Evolutionary conservation across 2,797 vertebrate genomes (phyloP).

Genomic region (Enteromius mattozi): DNA sequence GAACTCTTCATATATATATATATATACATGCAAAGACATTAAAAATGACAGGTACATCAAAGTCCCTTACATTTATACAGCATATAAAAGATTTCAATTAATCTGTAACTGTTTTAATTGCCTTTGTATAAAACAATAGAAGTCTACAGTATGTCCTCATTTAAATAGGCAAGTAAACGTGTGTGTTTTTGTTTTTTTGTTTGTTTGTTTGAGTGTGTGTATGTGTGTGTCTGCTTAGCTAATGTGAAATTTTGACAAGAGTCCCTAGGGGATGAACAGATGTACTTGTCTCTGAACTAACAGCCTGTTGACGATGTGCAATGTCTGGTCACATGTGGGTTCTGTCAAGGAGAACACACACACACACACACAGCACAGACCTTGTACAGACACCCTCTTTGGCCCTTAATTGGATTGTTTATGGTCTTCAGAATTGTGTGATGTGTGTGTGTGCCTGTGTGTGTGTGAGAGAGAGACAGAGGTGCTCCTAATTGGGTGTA

Average conservation of each 20-base stretch:
- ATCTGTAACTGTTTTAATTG: background rate
- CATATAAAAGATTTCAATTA: background rate
- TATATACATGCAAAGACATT: background rate
- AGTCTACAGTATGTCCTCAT: background rate
- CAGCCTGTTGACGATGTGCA: slow-evolving; percentile 52
- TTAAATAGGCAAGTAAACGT: background rate
- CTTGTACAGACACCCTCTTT: slow-evolving; percentile 24
- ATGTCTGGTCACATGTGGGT: slow-evolving; percentile 42
- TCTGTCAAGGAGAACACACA: slow-evolving; percentile 46
- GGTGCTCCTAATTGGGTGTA: slow-evolving; percentile 22
- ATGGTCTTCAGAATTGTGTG: background rate
- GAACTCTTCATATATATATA: too few species aligned
- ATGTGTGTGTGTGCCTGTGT: background rate
- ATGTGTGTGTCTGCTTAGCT: slow-evolving; percentile 34
- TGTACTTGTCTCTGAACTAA: slow-evolving; percentile 62
- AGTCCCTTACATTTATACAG: background rate
- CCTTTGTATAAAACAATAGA: background rate
- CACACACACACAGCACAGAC: slow-evolving; percentile 46
- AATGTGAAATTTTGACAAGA: slow-evolving; percentile 57
- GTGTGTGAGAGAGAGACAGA: background rate
- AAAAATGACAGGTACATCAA: background rate
- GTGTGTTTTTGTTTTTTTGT: slow-evolving; percentile 11
- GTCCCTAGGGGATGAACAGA: slow-evolving; percentile 58
- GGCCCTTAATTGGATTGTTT: slow-evolving; percentile 33
- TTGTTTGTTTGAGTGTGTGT: slow-evolving; percentile 5